Base-by-base conservation (phyloP, 1,140 invertebrate genomes). In the Zaprionus inermis region DNA sequence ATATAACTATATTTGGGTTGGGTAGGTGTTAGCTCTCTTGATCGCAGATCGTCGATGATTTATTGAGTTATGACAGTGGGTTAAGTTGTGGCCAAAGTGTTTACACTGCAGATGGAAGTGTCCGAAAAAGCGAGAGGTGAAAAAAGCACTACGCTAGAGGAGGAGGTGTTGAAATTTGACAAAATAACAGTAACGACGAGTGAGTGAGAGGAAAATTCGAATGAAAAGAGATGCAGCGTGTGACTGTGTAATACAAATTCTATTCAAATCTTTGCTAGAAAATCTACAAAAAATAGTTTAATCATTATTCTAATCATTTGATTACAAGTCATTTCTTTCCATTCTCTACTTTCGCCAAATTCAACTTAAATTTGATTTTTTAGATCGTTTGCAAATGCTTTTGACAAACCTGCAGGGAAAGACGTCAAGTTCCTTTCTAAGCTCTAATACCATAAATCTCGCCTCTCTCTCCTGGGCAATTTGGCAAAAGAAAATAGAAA, bases 1-100 rank as follows among this genome's bases (percentile, higher is more conserved):
- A 84, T 84, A 80, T 85, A 80, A 85, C 66, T 71, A 55, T 79
- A 77, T 86, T 82, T 88, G 82, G 82, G 83, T 88, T 88, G 83
- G 82, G 82, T 85, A 88, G 82, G 82, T 85, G 82, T 85, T 85
- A 82, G 79, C 61, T 46, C 63, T 67, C 70, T 44, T 75, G 77
- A 49, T 49, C 44, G 44, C 16, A 20, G 41, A 46, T 80, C 76
- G 72, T 34, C 41, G 63, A 64, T 86, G 83, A 86, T 86, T 89
- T 86, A 86, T 86, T 88, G 84, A 86, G 83, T 67, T 72, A 83
- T 86, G 83, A 86, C 83, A 88, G 84, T 88, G 76, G 82, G 76
- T 73, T 77, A 86, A 86, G 83, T 83, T 73, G 65, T 56, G 65
- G 64, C 71, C 56, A 68, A 61, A 73, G 76, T 88, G 83, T 86